phyloP scores from a whole-genome alignment of 1,140 invertebrate genomes.

The Caenorhabditis latens region DNA sequence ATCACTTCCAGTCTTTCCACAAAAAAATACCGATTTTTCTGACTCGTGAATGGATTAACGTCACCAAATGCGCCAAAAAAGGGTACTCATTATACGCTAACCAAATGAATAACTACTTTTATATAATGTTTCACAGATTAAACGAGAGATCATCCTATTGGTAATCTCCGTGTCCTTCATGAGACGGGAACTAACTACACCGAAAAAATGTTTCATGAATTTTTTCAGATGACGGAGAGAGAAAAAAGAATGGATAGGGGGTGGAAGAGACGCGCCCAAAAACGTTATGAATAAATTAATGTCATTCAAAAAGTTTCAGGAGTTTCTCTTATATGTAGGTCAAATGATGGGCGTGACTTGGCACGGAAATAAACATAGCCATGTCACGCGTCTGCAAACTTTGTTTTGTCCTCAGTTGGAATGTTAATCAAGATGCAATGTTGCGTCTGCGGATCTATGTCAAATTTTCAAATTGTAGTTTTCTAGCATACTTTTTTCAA shows the following conservation, averaged over 20 bases:
- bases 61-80: neutral
- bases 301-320: constrained; percentile 11
- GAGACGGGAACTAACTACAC: neutral
- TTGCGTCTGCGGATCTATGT: neutral
- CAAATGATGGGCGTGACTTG: neutral
- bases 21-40: too few species aligned
- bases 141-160: neutral
- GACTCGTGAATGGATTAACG: neutral
- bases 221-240: too few species aligned
- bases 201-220: neutral
- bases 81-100: neutral
- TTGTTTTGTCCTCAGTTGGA: constrained; percentile 33
- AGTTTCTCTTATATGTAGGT: constrained; percentile 11
- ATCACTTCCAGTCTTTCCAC: too few species aligned
- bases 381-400: neutral
- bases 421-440: constrained; percentile 18
- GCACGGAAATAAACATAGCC: neutral
- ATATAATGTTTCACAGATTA: constrained; percentile 27
- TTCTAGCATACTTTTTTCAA: neutral
- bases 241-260: neutral
- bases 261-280: neutral
- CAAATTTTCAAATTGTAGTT: neutral
- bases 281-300: constrained; percentile 45
- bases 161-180: constrained; percentile 4
- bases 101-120: neutral